Evolutionary conservation across 1,140 invertebrate species (phyloP).

Genomic region (Caenorhabditis tropicalis): DNA sequence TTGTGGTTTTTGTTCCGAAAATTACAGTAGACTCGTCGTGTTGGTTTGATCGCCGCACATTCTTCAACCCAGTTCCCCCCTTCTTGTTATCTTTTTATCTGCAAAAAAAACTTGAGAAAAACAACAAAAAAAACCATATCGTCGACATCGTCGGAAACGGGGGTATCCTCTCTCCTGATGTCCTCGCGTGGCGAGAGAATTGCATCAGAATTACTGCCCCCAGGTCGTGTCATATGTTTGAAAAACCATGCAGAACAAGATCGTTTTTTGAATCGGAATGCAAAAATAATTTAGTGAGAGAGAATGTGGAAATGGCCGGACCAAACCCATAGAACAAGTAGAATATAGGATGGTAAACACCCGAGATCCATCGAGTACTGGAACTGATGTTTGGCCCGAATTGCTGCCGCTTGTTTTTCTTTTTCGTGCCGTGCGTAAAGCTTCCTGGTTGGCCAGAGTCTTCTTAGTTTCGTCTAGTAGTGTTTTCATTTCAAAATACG

Average conservation of each 20-base stretch:
- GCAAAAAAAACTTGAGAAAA: slow-evolving; percentile 10
- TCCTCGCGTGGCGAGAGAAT: neutral
- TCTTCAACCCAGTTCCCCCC: neutral
- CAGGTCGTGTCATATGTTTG: slow-evolving; percentile 15
- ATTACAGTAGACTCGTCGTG: neutral
- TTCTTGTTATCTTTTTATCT: neutral
- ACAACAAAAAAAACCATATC: neutral
- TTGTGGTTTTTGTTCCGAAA: slow-evolving; percentile 2
- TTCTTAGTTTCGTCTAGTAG: neutral
- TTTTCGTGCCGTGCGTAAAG: neutral
- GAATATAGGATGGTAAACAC: neutral
- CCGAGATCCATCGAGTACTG: neutral
- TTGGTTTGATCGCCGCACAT: neutral
- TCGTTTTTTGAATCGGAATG: slow-evolving; percentile 3
- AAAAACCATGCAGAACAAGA: slow-evolving; percentile 3
- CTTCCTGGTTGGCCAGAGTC: slow-evolving; percentile 1
- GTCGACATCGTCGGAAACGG: neutral
- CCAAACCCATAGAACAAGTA: slow-evolving; percentile 33
- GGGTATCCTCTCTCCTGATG: slow-evolving; percentile 17
- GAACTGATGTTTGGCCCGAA: slow-evolving; percentile 3
- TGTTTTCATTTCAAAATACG: neutral
- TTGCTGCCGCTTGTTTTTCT: neutral
- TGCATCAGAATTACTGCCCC: neutral
- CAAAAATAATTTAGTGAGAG: neutral
- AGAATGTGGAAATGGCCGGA: neutral